phyloP scores from a whole-genome alignment of 1,140 invertebrate genomes.

The Bathynomus jamesi region DNA sequence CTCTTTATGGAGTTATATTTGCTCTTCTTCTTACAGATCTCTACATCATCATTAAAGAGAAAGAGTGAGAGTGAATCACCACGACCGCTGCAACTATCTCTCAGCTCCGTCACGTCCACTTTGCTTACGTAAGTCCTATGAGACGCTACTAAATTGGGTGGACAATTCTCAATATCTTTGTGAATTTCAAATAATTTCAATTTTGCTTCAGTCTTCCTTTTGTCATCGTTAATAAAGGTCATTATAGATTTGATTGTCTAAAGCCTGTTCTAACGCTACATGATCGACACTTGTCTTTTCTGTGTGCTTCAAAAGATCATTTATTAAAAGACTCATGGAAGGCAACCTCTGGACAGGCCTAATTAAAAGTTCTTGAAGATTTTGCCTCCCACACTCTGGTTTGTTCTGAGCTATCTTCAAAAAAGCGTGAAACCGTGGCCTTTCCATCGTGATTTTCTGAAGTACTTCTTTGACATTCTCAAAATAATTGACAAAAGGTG shows the following conservation, averaged over 20 bases:
- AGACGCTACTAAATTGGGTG: conserved; percentile 44
- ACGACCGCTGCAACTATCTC: conserved; percentile 72
- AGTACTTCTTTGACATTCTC: conserved; percentile 92
- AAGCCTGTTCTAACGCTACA: conserved; percentile 69
- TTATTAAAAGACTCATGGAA: conserved; percentile 85
- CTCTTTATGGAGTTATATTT: conserved; percentile 62
- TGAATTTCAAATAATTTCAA: conserved; percentile 94
- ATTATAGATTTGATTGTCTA: conserved; percentile 86
- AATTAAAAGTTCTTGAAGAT: conserved; percentile 87
- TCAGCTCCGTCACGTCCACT: conserved; percentile 81
- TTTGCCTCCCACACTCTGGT: conserved; percentile 84
- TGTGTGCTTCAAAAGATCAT: conserved; percentile 88
- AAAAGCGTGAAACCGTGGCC: conserved; percentile 94
- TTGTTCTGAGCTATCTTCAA: conserved; percentile 83
- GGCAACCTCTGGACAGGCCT: conserved; percentile 92
- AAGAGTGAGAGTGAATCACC: conserved; percentile 82
- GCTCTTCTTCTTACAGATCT: conserved; percentile 72
- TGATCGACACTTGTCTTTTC: conserved; percentile 76
- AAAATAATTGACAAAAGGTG: conserved; percentile 95
- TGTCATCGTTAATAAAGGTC: conserved; percentile 94
- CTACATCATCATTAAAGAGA: conserved; percentile 86
- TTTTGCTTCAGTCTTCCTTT: conserved; percentile 87
- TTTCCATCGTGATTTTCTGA: conserved; percentile 75
- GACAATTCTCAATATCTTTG: conserved; percentile 95
- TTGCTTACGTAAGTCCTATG: conserved; percentile 61